Evolutionary conservation across 1,140 invertebrate species (phyloP).

Genomic region (Plutomurus gul): DNA sequence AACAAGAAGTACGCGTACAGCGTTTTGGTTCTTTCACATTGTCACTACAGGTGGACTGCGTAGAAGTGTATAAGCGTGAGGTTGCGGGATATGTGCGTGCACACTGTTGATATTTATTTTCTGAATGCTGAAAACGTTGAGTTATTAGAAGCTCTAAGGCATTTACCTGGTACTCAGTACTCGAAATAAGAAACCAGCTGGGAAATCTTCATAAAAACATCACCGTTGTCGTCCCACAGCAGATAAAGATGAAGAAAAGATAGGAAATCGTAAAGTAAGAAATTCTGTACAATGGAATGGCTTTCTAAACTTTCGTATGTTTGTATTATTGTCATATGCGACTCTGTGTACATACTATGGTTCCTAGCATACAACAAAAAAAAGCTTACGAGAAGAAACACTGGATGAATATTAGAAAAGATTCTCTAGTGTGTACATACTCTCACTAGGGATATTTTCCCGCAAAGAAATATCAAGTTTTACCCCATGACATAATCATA

Average conservation of each 20-base stretch:
- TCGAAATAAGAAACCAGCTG: constrained; percentile 35
- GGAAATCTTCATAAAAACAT: constrained; percentile 37
- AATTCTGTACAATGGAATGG: constrained; percentile 17
- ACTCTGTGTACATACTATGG: not conserved
- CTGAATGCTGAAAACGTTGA: constrained; percentile 3
- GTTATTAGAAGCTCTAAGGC: constrained; percentile 6
- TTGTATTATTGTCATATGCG: not conserved
- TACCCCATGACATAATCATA: no score
- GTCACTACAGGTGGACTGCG: no score
- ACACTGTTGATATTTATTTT: constrained; percentile 22
- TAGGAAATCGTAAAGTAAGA: not conserved
- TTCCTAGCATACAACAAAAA: no score
- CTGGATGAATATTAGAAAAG: no score
- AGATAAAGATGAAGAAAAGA: constrained; percentile 32
- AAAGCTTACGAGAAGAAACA: no score
- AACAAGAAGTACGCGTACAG: no score
- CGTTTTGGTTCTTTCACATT: no score
- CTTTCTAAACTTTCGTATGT: not conserved
- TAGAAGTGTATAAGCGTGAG: no score
- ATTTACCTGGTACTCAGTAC: not conserved
- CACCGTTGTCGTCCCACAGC: constrained; percentile 30
- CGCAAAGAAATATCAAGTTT: no score
- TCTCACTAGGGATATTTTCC: no score
- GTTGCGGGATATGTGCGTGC: not conserved
- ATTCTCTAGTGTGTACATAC: not conserved